These are phyloP conservation scores for Flabesymbios commensalis DNA, from an alignment of 2,888 invertebrate species.

Conservation along the genomic window DNA sequence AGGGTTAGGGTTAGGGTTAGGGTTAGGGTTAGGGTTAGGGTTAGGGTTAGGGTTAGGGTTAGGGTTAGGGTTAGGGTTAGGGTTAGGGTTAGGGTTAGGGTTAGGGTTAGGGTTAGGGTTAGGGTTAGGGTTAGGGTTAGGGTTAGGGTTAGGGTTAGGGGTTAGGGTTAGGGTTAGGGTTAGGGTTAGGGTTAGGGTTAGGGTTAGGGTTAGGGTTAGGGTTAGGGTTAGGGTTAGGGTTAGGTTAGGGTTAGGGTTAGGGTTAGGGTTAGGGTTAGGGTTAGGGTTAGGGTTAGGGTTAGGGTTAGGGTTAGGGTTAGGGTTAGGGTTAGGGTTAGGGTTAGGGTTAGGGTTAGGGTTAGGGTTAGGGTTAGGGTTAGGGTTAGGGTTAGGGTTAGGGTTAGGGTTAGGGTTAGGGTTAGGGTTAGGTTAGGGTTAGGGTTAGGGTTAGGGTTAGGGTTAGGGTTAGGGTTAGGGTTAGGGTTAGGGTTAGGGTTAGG, in stretches of 20 bases:
- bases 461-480: slow-evolving; percentile 20
- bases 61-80: slow-evolving; percentile 17
- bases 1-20: slow-evolving; percentile 19
- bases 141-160: slow-evolving; percentile 13
- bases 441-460: slow-evolving; percentile 19
- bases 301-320: slow-evolving; percentile 33
- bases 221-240: slow-evolving; percentile 28
- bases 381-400: slow-evolving; percentile 37
- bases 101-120: slow-evolving; percentile 17
- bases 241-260: slow-evolving; percentile 27
- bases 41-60: slow-evolving; percentile 21
- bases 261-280: slow-evolving; percentile 34
- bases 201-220: slow-evolving; percentile 29
- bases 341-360: slow-evolving; percentile 16
- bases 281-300: slow-evolving; percentile 34
- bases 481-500: slow-evolving; percentile 21
- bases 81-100: slow-evolving; percentile 19
- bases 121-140: slow-evolving; percentile 19
- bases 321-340: slow-evolving; percentile 36
- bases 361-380: slow-evolving; percentile 36
- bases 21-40: slow-evolving; percentile 28
- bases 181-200: slow-evolving; percentile 19
- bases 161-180: slow-evolving; percentile 24
- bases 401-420: slow-evolving; percentile 26
- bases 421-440: slow-evolving; percentile 15